Conservation (phyloP, 2,113 vertebrate genomes). For the Mastomys natalensis region DNA sequence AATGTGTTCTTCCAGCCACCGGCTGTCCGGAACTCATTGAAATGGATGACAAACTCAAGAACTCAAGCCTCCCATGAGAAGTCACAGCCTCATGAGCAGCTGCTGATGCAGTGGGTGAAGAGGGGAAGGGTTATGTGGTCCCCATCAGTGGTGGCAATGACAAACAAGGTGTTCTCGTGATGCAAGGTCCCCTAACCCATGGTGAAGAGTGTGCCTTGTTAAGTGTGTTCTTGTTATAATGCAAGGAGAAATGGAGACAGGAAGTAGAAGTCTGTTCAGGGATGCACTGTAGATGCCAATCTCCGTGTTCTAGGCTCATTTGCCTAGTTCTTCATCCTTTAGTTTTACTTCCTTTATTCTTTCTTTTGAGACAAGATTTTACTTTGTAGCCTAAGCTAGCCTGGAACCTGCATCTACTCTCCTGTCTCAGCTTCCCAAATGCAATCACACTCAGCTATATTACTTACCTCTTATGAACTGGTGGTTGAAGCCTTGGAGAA, state of each 20-base stretch:
- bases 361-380: not conserved
- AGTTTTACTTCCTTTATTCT: not conserved
- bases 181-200: not conserved
- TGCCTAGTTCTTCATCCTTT: not conserved
- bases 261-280: not conserved
- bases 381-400: not conserved
- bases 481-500: not conserved
- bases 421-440: not conserved
- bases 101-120: not conserved
- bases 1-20: not conserved
- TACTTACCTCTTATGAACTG: not conserved
- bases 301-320: not conserved
- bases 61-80: not conserved
- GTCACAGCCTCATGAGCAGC: not conserved
- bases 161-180: not conserved
- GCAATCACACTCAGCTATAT: not conserved
- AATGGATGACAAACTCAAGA: not conserved
- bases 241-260: not conserved
- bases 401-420: not conserved
- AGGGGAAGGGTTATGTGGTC: not conserved
- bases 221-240: not conserved
- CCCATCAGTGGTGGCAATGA: not conserved
- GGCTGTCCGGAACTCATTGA: not conserved
- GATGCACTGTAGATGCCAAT: not conserved
- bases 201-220: not conserved